Percentiles rank a stretch among this genome's conserved stretches.
phyloP scores from a whole-genome alignment of 2,113 vertebrate species.

The Heterotilapia buettikoferi region DNA sequence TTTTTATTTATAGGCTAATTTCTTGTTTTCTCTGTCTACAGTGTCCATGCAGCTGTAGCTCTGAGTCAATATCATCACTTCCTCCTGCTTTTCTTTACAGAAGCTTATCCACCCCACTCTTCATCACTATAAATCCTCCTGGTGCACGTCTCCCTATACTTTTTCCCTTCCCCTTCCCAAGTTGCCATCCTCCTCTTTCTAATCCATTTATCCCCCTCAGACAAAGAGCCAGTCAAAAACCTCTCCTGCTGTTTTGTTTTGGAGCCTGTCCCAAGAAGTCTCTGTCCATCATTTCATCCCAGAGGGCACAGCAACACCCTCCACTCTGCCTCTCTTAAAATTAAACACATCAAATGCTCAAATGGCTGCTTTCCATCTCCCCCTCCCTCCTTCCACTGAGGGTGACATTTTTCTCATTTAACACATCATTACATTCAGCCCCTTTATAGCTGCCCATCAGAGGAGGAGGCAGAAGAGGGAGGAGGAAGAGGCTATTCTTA shows the following conservation, averaged over 20 bases:
- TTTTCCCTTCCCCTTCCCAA: background rate
- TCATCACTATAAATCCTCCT: conserved; percentile 19
- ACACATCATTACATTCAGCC: conserved; percentile 67
- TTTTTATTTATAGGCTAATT: background rate
- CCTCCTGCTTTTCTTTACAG: background rate
- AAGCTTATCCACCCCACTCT: background rate
- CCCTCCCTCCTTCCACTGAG: background rate
- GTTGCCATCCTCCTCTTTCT: background rate
- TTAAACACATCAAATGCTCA: conserved; percentile 50
- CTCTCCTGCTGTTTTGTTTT: background rate
- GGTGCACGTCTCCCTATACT: background rate
- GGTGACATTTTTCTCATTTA: conserved; percentile 71
- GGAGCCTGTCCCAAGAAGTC: background rate
- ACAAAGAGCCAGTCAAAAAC: background rate
- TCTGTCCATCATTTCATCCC: conserved; percentile 34
- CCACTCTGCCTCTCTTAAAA: conserved; percentile 19
- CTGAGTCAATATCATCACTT: background rate
- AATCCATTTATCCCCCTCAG: background rate
- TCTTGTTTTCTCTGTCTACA: background rate
- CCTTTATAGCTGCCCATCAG: conserved; percentile 47
- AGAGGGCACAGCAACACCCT: conserved; percentile 2
- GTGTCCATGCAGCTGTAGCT: background rate
- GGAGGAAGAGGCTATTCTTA: background rate
- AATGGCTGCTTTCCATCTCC: conserved; percentile 23
- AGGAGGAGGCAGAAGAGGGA: background rate